Evolutionary conservation across 2,797 vertebrate species (phyloP).

Genomic region (Chromis chromis): DNA sequence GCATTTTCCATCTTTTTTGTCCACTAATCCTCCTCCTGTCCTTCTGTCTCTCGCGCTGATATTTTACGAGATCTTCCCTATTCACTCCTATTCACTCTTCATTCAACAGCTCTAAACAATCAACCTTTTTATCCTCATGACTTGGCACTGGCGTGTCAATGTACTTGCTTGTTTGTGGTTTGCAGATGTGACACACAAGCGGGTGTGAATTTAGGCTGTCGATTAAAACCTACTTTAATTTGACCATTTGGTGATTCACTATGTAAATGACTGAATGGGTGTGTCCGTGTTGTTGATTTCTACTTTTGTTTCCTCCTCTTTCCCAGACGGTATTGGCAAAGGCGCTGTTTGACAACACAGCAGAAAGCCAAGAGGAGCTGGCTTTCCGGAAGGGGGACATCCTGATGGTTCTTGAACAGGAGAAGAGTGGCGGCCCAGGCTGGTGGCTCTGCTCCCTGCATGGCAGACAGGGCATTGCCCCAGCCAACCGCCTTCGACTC

Average conservation of each 20-base stretch:
- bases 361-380: constrained; percentile 93
- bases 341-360: constrained; percentile 92
- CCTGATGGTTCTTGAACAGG: constrained; percentile 90
- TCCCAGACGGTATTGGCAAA: constrained; percentile 91
- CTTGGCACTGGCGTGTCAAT: constrained; percentile 52
- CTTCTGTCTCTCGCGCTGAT: not conserved
- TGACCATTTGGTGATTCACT: constrained; percentile 2
- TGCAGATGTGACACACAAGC: constrained; percentile 39
- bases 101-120: constrained; percentile 67
- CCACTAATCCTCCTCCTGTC: not conserved
- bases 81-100: constrained; percentile 62
- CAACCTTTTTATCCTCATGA: constrained; percentile 46
- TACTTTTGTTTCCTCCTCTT: constrained; percentile 5
- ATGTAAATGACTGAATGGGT: constrained; percentile 14
- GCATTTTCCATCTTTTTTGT: constrained; percentile 20
- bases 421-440: constrained; percentile 86
- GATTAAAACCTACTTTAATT: constrained; percentile 36
- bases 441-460: constrained; percentile 95
- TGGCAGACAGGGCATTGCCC: constrained; percentile 92
- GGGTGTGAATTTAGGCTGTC: constrained; percentile 19
- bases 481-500: constrained; percentile 91
- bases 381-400: constrained; percentile 93
- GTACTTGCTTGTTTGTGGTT: constrained; percentile 62
- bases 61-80: constrained; percentile 53
- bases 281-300: constrained; percentile 17